Evolutionary conservation across 2,113 vertebrate species (phyloP).

Genomic region (Gallinago undulata): DNA sequence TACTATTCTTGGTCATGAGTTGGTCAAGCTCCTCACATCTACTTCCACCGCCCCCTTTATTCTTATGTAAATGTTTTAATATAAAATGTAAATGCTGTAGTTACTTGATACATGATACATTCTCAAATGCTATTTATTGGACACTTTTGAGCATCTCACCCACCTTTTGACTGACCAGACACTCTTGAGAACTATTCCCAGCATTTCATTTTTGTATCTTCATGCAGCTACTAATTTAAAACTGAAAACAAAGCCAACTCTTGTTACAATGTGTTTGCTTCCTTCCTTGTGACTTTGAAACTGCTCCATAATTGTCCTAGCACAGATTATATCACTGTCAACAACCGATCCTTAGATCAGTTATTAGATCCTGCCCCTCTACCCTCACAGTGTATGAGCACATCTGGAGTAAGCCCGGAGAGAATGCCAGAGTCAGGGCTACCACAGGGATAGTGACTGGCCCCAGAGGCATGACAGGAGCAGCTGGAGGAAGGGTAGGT

Average conservation of each 20-base stretch:
- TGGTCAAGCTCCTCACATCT: background rate
- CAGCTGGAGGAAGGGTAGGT: background rate
- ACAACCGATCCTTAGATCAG: background rate
- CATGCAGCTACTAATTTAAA: background rate
- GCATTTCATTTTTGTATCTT: background rate
- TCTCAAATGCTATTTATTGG: background rate
- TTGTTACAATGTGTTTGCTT: accelerated
- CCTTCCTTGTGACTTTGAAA: background rate
- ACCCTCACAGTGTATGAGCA: background rate
- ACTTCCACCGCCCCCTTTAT: background rate
- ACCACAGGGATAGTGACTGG: background rate
- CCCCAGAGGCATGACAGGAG: background rate
- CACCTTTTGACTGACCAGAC: background rate
- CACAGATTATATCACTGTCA: background rate
- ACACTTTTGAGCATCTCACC: background rate
- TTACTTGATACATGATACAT: background rate
- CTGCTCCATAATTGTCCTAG: background rate
- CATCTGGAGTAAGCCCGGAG: background rate
- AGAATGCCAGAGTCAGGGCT: background rate
- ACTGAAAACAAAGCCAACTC: background rate
- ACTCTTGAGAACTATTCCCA: background rate
- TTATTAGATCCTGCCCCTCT: background rate
- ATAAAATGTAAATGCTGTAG: background rate
- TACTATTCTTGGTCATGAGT: background rate
- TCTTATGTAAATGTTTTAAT: background rate